Conservation (phyloP, 1,140 invertebrate species). For the Frieseomelitta varia region DNA sequence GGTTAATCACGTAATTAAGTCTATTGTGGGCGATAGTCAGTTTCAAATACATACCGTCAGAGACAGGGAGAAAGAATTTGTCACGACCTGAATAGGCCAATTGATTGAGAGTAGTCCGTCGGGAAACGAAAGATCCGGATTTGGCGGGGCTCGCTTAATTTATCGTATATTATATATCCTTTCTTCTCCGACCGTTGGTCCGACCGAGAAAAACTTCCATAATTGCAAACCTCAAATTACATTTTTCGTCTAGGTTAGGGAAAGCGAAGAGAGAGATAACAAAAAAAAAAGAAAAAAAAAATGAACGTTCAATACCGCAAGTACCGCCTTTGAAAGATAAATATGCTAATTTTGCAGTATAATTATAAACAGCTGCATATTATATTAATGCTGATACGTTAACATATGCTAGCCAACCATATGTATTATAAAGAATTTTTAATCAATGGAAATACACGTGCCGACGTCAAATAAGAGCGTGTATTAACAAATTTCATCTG, state of each 20-base stretch:
- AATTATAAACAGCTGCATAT: constrained; percentile 21
- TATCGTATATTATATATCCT: background rate
- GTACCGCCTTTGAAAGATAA: background rate
- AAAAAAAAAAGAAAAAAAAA: background rate
- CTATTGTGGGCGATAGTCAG: background rate
- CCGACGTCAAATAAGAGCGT: background rate
- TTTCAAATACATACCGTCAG: constrained; percentile 14
- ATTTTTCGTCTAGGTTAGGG: too few species aligned
- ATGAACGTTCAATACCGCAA: background rate
- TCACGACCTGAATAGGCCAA: constrained; percentile 29
- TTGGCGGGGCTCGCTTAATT: background rate
- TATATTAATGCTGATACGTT: constrained; percentile 10
- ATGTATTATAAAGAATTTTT: background rate
- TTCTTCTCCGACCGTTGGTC: background rate
- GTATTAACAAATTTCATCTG: background rate
- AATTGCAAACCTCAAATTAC: too few species aligned
- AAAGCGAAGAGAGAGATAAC: background rate
- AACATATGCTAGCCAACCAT: background rate
- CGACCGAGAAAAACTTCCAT: too few species aligned
- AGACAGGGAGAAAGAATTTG: constrained; percentile 1
- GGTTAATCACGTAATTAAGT: background rate
- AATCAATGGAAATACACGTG: constrained; percentile 3
- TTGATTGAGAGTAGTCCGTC: background rate
- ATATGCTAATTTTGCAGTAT: background rate
- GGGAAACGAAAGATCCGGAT: constrained; percentile 22